phyloP scores from a whole-genome alignment of 2,888 invertebrate genomes.

The Drosophila melanocephala region DNA sequence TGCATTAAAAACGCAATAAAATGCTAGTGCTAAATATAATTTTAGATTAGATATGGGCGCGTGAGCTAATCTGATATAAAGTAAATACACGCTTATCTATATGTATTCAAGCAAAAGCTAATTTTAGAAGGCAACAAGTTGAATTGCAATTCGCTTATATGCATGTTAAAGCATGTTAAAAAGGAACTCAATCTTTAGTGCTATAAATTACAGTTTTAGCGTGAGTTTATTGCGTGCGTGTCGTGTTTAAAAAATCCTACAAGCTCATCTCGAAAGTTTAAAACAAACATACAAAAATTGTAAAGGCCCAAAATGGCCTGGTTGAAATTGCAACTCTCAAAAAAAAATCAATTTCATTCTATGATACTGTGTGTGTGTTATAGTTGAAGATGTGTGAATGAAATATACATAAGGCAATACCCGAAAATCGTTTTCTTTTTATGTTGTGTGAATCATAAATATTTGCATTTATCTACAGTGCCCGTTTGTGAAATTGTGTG shows the following conservation, averaged over 20 bases:
- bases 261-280: slow-evolving; percentile 9
- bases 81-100: not conserved
- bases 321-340: slow-evolving; percentile 26
- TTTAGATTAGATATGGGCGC: slow-evolving; percentile 3
- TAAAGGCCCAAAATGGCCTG: not conserved
- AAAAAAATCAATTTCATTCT: slow-evolving; percentile 49
- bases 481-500: slow-evolving; percentile 13
- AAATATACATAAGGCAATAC: slow-evolving; percentile 15
- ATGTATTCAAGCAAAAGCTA: not conserved
- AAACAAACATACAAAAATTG: slow-evolving; percentile 9
- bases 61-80: not conserved
- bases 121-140: not conserved
- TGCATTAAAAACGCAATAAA: slow-evolving; percentile 22
- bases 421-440: slow-evolving; percentile 6
- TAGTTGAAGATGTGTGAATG: slow-evolving; percentile 5
- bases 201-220: not conserved
- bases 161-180: not conserved
- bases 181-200: not conserved
- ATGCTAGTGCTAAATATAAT: not conserved
- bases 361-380: not conserved
- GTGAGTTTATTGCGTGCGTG: not conserved
- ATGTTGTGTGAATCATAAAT: slow-evolving; percentile 28
- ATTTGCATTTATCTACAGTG: slow-evolving; percentile 51
- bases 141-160: not conserved
- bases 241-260: not conserved